phyloP scores from a whole-genome alignment of 2,113 vertebrate genomes.

The Desmodus rotundus region DNA sequence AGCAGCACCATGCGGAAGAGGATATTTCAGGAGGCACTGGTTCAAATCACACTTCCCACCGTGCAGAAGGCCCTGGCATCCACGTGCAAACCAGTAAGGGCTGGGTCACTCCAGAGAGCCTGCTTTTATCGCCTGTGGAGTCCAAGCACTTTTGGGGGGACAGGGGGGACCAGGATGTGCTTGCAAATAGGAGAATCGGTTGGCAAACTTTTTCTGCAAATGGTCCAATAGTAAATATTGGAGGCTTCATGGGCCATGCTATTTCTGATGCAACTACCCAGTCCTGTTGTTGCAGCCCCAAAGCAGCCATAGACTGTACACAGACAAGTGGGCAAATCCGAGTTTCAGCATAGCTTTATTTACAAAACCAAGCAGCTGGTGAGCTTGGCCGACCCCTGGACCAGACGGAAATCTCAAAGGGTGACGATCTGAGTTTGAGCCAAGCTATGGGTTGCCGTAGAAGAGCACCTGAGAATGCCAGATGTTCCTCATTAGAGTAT shows the following conservation, averaged over 20 bases:
- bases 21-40: conserved; percentile 90
- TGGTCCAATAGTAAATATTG: background rate
- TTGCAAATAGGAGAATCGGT: background rate
- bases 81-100: conserved; percentile 86
- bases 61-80: conserved; percentile 88
- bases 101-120: background rate
- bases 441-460: background rate
- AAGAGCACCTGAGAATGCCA: background rate
- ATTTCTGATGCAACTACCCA: background rate
- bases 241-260: background rate
- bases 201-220: background rate
- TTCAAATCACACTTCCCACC: conserved; percentile 91
- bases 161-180: background rate
- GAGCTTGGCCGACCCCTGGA: background rate
- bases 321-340: background rate
- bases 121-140: background rate
- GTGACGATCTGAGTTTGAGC: background rate
- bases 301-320: background rate
- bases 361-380: background rate
- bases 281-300: background rate
- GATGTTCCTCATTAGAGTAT: background rate
- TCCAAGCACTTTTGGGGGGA: background rate
- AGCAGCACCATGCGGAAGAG: conserved; percentile 94
- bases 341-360: background rate
- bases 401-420: background rate